Evolutionary conservation across 2,888 invertebrate species (phyloP), one percentile per base, ranked within the genome.

Genomic region (Nycteola revayana): DNA sequence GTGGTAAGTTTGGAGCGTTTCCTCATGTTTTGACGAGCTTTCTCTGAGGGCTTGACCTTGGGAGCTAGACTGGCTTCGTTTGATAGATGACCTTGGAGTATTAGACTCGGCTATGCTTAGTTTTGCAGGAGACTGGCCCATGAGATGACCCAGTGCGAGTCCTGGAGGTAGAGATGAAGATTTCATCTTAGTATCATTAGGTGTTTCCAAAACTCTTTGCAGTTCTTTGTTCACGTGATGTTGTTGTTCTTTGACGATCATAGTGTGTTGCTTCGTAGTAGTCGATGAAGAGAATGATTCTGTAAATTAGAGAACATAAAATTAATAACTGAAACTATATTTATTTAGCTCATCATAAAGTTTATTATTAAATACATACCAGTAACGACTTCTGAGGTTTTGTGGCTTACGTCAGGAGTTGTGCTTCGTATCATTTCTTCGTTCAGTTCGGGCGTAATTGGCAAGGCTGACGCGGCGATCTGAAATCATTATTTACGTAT

Each of bases 401-500:
- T 82, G 47, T 75, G 65, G 32, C 68, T 72, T 54, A 86, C 87
- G 65, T 93, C 93, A 70, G 92, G 91, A 66, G 92, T 92, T 54
- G 89, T 73, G 78, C 92, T 90, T 84, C 93, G 90, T 54, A 90
- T 89, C 61, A 90, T 82, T 72, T 94, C 94, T 89, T 94, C 94
- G 80, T 94, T 94, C 40, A 94, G 92, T 90, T 94, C 94, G 49
- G 93, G 94, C 60, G 94, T 94, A 40, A 93, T 92, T 43, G 93
- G 92, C 66, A 93, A 85, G 66, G 90, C 90, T 63, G 90, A 88
- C 52, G 90, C 83, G 65, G 88, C 84, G 53, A 91, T 82, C 91
- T 91, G 79, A 7, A 87, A 81, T 9, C 25, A 14, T 14, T 14
- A 14, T 14, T 14, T 14, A n/a, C n/a, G n/a, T n/a, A n/a, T n/a